Conservation (phyloP, 2,113 vertebrate species). For the Ivindomyrus marchei region DNA sequence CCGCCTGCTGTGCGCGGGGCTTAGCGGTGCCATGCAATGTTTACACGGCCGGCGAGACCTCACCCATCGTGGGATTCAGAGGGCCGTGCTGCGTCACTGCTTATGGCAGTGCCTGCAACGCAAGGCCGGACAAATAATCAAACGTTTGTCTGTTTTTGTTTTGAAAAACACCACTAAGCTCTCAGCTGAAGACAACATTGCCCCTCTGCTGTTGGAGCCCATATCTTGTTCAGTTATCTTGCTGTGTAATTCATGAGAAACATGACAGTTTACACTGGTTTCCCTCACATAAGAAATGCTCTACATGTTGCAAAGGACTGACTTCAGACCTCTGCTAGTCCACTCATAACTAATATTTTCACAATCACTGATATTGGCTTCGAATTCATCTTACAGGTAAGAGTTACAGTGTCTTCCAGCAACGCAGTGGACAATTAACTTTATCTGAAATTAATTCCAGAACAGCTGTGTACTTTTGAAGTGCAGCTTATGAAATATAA, state of each 20-base stretch:
- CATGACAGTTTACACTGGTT: background rate
- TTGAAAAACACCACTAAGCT: background rate
- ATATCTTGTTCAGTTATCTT: background rate
- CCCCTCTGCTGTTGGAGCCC: background rate
- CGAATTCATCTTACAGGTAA: background rate
- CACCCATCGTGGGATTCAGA: background rate
- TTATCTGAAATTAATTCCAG: background rate
- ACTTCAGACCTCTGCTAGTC: background rate
- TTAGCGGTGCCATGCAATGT: constrained; percentile 44
- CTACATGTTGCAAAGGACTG: background rate
- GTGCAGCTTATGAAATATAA: background rate
- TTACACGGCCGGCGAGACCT: background rate
- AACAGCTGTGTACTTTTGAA: background rate
- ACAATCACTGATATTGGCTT: background rate
- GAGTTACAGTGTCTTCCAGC: background rate
- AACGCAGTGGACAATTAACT: constrained; percentile 43
- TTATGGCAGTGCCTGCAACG: background rate
- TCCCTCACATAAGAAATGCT: background rate
- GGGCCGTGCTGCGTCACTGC: background rate
- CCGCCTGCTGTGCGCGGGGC: constrained; percentile 43
- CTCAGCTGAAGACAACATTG: background rate
- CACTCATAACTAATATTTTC: background rate
- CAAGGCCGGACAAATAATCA: background rate
- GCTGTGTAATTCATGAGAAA: background rate
- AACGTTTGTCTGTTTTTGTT: background rate